phyloP scores from a whole-genome alignment of 2,888 invertebrate genomes.

The Tipula lateralis region DNA sequence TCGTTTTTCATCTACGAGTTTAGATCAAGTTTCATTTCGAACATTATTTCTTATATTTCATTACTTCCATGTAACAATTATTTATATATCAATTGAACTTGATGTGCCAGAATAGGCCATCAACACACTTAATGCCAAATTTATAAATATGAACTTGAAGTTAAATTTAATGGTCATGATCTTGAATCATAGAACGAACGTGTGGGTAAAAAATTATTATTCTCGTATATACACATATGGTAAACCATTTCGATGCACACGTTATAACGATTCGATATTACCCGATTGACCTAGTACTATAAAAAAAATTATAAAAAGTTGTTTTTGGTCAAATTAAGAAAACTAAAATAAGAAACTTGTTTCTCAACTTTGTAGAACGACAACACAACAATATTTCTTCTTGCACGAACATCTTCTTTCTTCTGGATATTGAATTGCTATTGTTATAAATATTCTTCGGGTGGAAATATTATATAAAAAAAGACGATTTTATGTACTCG shows the following conservation, averaged over 20 bases:
- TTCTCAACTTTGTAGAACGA: not conserved
- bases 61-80: no score
- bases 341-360: not conserved
- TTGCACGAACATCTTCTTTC: not conserved
- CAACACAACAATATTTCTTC: constrained; percentile 11
- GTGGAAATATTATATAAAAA: not conserved
- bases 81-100: no score
- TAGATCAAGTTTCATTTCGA: no score
- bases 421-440: not conserved
- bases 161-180: not conserved
- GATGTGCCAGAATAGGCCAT: not conserved
- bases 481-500: not conserved
- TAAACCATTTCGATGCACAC: not conserved
- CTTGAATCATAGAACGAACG: not conserved
- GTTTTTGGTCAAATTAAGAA: constrained; percentile 15
- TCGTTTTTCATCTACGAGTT: no score
- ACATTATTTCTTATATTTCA: no score
- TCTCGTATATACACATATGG: not conserved
- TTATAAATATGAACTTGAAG: not conserved
- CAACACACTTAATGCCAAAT: not conserved
- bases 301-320: not conserved
- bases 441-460: not conserved
- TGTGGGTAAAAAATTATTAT: not conserved
- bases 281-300: constrained; percentile 14
- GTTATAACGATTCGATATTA: not conserved